Evolutionary conservation across 2,113 vertebrate genomes (phyloP).

Genomic region (Varanus komodoensis): DNA sequence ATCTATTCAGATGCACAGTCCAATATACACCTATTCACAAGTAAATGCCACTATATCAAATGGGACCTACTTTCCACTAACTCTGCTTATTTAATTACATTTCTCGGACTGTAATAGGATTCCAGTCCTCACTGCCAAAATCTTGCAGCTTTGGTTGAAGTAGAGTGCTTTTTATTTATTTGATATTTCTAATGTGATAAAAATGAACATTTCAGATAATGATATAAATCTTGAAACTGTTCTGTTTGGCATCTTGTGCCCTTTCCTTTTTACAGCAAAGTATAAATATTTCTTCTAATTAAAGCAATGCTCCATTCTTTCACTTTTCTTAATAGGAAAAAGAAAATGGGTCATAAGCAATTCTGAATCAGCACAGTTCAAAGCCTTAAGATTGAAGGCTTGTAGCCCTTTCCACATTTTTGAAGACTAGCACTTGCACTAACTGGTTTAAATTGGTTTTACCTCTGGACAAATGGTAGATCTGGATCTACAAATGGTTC

Average conservation of each 20-base stretch:
- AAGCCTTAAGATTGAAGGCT: too few relatives aligned
- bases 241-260: background rate
- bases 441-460: too few relatives aligned
- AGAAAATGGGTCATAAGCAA: background rate
- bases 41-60: background rate
- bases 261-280: background rate
- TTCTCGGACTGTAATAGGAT: background rate
- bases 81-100: background rate
- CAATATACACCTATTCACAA: background rate
- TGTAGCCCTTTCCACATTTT: background rate
- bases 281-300: background rate
- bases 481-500: background rate
- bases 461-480: background rate
- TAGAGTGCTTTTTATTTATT: background rate
- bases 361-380: background rate
- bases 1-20: background rate
- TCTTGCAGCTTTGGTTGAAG: background rate
- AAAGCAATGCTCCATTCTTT: background rate
- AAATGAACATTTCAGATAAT: background rate
- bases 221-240: background rate
- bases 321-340: background rate
- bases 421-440: background rate
- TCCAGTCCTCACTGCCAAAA: background rate
- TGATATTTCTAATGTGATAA: background rate
- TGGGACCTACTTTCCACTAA: background rate